Percentiles rank a stretch among this genome's conserved stretches.
These are phyloP conservation scores for Bombus balteatus DNA, from an alignment of 1,140 invertebrate genomes.

Conservation along the genomic window DNA sequence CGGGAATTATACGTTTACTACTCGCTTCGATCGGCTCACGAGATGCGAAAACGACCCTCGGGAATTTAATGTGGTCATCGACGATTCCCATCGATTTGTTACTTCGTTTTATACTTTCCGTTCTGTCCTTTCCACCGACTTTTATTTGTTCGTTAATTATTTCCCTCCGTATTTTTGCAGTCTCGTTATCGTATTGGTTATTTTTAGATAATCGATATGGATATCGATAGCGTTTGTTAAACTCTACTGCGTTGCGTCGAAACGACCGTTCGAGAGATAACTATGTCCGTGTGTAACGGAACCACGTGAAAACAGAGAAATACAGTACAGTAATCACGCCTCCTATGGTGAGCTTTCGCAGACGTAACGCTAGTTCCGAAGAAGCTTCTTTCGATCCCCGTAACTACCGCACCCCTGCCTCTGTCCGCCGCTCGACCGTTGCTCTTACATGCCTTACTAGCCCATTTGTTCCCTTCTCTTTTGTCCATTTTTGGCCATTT, in stretches of 20 bases:
- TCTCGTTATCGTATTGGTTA: background rate
- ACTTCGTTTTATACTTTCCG: background rate
- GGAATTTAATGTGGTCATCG: background rate
- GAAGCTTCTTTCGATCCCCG: slow-evolving; percentile 59
- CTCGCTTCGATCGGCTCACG: slow-evolving; percentile 13
- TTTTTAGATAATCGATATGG: background rate
- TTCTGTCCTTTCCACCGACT: background rate
- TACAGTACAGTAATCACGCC: slow-evolving; percentile 42
- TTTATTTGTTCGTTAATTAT: background rate
- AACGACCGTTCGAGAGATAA: background rate
- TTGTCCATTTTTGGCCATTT: slow-evolving; percentile 43
- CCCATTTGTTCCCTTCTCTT: slow-evolving; percentile 44
- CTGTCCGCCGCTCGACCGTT: slow-evolving; percentile 19
- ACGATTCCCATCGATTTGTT: background rate
- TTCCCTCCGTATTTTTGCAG: background rate
- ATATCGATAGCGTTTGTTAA: too few species aligned
- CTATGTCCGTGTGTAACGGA: background rate
- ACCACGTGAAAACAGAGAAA: background rate
- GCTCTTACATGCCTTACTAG: slow-evolving; percentile 34
- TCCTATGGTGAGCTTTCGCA: slow-evolving; percentile 29
- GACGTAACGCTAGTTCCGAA: slow-evolving; percentile 54
- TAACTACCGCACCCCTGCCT: slow-evolving; percentile 27
- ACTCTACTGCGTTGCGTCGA: background rate
- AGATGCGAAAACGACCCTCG: background rate
- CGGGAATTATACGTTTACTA: slow-evolving; percentile 3